Conservation (phyloP, 1,140 invertebrate genomes). For the Myzus persicae region DNA sequence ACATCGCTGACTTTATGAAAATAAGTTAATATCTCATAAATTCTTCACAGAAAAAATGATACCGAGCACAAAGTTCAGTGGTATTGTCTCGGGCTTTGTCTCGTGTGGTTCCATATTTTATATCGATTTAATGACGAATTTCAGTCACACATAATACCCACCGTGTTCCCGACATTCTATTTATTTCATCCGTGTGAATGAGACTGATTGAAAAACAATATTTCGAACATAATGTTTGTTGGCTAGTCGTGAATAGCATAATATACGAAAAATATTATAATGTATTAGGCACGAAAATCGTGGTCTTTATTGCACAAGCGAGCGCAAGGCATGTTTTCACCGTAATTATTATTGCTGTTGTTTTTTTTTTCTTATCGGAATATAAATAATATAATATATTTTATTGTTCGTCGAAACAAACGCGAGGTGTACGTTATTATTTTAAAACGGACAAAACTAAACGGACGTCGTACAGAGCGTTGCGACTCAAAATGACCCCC, state of each 20-base stretch:
- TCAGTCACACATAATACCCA: neutral
- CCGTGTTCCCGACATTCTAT: neutral
- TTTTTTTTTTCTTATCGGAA: neutral
- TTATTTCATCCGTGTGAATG: neutral
- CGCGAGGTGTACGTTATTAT: neutral
- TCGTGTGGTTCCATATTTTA: neutral
- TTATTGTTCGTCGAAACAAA: neutral
- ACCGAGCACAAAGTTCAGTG: neutral
- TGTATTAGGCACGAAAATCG: neutral
- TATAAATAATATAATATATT: neutral
- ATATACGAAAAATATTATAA: neutral
- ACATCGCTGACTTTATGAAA: neutral
- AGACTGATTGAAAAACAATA: neutral
- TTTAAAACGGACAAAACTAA: neutral
- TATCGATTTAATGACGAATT: neutral
- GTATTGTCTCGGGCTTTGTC: neutral
- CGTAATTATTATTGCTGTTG: neutral
- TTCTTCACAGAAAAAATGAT: neutral
- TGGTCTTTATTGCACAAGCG: neutral
- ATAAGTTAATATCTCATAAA: conserved; percentile 6
- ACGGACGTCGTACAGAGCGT: neutral
- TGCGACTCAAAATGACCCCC: neutral
- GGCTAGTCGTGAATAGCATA: neutral
- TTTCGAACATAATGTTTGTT: neutral
- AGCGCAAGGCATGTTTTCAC: neutral